These are phyloP conservation scores for Myotis vivesi DNA, from an alignment of 2,797 vertebrate genomes.

Conservation along the genomic window DNA sequence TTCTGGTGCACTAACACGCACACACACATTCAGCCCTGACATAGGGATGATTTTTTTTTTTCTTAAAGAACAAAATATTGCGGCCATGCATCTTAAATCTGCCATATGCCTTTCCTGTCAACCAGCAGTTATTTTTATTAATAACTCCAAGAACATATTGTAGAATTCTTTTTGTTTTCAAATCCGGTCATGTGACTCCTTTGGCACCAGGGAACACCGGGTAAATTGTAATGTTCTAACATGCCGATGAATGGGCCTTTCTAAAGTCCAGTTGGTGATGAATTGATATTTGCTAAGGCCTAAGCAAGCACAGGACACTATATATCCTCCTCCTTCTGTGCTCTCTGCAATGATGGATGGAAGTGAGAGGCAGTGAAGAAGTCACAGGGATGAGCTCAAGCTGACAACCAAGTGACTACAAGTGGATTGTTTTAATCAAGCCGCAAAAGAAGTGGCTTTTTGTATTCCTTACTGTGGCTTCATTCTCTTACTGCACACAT, in stretches of 20 bases:
- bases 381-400: conserved; percentile 62
- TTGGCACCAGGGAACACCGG: conserved; percentile 78
- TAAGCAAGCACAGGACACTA: conserved; percentile 82
- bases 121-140: conserved; percentile 78
- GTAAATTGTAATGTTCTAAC: conserved; percentile 80
- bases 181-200: conserved; percentile 76
- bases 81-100: conserved; percentile 64
- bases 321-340: conserved; percentile 78
- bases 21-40: neutral
- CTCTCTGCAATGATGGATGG: conserved; percentile 78
- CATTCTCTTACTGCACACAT: conserved; percentile 43
- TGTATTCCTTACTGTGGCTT: conserved; percentile 58
- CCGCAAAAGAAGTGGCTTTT: conserved; percentile 68
- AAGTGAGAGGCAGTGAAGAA: conserved; percentile 73
- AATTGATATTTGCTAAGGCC: conserved; percentile 83
- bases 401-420: conserved; percentile 73
- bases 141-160: conserved; percentile 76
- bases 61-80: conserved; percentile 40
- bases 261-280: conserved; percentile 80
- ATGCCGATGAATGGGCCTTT: conserved; percentile 80
- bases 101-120: conserved; percentile 67
- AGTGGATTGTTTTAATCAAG: conserved; percentile 71
- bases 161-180: conserved; percentile 77
- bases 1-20: conserved; percentile 25
- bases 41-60: neutral